phyloP scores from a whole-genome alignment of 2,888 invertebrate genomes.

The Epinotia demarniana region DNA sequence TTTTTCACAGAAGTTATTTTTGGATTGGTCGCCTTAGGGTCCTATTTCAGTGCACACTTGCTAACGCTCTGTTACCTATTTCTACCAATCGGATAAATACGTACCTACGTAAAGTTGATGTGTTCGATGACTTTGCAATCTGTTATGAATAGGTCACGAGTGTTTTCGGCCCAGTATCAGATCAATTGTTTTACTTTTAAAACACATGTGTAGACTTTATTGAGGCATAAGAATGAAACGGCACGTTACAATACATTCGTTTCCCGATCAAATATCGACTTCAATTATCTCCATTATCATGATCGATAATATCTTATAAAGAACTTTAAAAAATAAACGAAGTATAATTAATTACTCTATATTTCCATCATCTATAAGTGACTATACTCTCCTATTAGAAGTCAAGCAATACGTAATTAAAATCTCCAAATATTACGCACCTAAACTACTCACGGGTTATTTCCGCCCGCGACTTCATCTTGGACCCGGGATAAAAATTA shows the following conservation, averaged over 20 bases:
- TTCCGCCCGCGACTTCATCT: no score
- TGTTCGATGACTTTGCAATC: not conserved
- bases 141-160: not conserved
- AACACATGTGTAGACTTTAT: conserved; percentile 21
- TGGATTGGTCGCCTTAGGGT: no score
- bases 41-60: no score
- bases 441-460: no score
- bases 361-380: no score
- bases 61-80: not conserved
- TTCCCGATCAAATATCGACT: not conserved
- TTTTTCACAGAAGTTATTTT: no score
- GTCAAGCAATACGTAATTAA: not conserved
- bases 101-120: not conserved
- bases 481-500: no score
- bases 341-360: no score
- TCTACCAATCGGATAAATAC: not conserved
- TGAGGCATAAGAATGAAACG: not conserved
- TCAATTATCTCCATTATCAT: not conserved
- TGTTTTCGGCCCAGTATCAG: conserved; percentile 1
- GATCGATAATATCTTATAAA: no score
- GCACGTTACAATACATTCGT: not conserved
- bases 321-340: no score
- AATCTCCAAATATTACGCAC: not conserved
- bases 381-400: no score
- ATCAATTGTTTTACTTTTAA: conserved; percentile 9